Evolutionary conservation across 2,888 invertebrate genomes (phyloP), one percentile per base, ranked within the genome.

Genomic region (Hetaerina titia): DNA sequence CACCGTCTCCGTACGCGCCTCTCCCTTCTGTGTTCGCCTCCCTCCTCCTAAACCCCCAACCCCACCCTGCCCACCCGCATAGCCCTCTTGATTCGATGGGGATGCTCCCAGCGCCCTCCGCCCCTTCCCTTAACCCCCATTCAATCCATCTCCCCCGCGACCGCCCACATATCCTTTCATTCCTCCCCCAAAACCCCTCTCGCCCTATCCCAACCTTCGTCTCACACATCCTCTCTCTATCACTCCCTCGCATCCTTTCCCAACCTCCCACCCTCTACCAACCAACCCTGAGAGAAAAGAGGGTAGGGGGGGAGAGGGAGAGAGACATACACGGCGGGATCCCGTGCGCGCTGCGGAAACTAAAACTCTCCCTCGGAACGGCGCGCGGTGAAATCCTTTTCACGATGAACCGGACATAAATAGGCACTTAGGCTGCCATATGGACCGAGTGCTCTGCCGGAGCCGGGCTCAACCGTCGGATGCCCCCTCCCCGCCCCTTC

Each of bases 111-210:
- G 15, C 69, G 69, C 69, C 7, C n/a, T 2, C 57, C 56, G 5
- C 13, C 45, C 13, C 57, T 11, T 56, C 45, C 57, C 22, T 81
- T 9, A n/a, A 22, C 81, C 22, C 5, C 17, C 13, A 0, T n/a
- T n/a, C 81, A 13, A 13, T 1, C 81, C 13, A 4, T 13, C 81
- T 4, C n/a, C 81, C 5, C 81, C 95, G 17, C 87, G n/a, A 90
- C 95, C 90, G 95, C 90, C 90, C 88, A 88, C 90, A 64, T 89
- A 94, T 87, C 95, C 95, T 95, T 96, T 95, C 97, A 97, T 95
- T 17, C 88, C 81, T 87, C 57, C 45, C 45, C 45, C 45, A 45
- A n/a, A 45, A 45, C 45, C 45, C 45, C 45, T 45, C 45, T 45
- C 45, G 45, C 45, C 45, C 45, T 81, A 57, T 31, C 94, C 58